Evolutionary conservation across 2,888 invertebrate genomes (phyloP).

Genomic region (Drosophila pegasa): DNA sequence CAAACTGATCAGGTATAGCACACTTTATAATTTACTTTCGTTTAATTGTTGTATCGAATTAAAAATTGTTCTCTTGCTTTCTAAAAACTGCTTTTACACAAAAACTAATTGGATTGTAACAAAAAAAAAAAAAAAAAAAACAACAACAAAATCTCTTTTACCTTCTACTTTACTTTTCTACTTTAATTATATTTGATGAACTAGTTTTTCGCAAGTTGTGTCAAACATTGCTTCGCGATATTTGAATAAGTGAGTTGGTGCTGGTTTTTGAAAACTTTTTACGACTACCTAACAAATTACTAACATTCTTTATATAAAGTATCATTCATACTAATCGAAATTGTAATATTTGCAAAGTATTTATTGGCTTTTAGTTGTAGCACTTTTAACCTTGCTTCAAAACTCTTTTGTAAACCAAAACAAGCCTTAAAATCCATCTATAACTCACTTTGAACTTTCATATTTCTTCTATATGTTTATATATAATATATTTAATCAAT

Average conservation of each 20-base stretch:
- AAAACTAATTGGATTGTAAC: constrained; percentile 63
- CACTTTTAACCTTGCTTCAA: constrained; percentile 27
- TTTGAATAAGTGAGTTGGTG: constrained; percentile 84
- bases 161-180: constrained; percentile 50
- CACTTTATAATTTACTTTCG: constrained; percentile 64
- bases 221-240: constrained; percentile 84
- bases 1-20: constrained; percentile 86
- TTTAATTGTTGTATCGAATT: constrained; percentile 47
- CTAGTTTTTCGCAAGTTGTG: constrained; percentile 84
- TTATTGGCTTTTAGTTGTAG: constrained; percentile 54
- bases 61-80: constrained; percentile 58
- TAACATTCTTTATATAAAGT: constrained; percentile 41
- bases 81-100: constrained; percentile 50
- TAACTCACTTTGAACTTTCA: constrained; percentile 60
- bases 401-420: constrained; percentile 28
- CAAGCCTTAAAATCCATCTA: constrained; percentile 65
- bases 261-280: constrained; percentile 68
- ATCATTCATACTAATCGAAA: constrained; percentile 50
- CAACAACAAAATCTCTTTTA: constrained; percentile 34
- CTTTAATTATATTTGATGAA: constrained; percentile 52
- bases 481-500: constrained; percentile 18
- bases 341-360: constrained; percentile 29
- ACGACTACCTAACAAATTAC: constrained; percentile 38
- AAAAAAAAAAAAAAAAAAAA: constrained; percentile 21
- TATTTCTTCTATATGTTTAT: constrained; percentile 6